Percentiles rank a stretch among this genome's conserved stretches.
Conservation (phyloP, 1,140 invertebrate genomes). For the Eurosta solidaginis region DNA sequence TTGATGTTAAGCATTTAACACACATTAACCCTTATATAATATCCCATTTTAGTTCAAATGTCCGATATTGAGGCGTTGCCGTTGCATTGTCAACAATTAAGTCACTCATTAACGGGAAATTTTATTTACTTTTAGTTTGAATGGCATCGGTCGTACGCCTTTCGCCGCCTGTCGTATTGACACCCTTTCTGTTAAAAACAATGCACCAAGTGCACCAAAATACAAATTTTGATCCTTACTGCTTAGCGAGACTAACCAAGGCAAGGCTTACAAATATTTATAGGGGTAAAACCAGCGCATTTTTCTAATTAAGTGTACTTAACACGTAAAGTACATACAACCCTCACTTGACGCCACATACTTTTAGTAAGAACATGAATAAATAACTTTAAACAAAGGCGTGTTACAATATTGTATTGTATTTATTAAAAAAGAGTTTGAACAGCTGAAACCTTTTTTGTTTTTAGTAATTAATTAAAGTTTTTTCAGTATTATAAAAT, state of each 20-base stretch:
- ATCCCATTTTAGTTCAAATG: not conserved
- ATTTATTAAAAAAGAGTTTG: no score
- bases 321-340: conserved; percentile 3
- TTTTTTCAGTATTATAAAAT: no score
- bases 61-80: not conserved
- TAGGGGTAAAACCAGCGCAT: conserved; percentile 8
- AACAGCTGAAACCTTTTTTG: no score
- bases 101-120: not conserved
- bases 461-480: no score
- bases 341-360: not conserved
- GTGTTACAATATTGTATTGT: no score
- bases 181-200: not conserved
- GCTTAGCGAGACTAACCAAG: not conserved
- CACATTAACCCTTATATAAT: not conserved
- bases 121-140: not conserved
- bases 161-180: not conserved
- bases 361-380: not conserved
- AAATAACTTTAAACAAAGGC: no score
- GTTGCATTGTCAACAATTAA: not conserved
- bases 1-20: not conserved
- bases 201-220: not conserved
- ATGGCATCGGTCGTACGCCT: not conserved
- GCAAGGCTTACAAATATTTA: not conserved
- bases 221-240: not conserved
- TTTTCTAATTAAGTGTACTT: conserved; percentile 27